Evolutionary conservation across 2,113 vertebrate species (phyloP).

Genomic region (Mola mola): DNA sequence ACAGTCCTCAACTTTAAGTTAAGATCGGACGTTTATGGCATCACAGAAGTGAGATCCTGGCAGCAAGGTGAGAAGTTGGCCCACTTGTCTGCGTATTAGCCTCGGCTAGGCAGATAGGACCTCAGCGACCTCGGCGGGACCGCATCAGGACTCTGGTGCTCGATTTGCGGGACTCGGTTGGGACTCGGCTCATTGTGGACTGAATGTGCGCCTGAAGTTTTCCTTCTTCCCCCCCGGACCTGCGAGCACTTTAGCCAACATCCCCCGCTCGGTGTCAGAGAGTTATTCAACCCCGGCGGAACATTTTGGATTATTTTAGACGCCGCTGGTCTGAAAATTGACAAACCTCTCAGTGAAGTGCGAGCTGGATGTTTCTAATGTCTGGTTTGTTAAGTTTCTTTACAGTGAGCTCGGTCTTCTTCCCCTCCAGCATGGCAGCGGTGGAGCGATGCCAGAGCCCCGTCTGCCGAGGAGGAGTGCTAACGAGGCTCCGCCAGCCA

Average conservation of each 20-base stretch:
- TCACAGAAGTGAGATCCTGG: too few relatives aligned
- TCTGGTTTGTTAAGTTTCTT: slow-evolving; percentile 63
- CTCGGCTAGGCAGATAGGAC: too few relatives aligned
- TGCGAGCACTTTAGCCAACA: slow-evolving; percentile 42
- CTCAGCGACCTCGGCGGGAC: too few relatives aligned
- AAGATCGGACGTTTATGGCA: too few relatives aligned
- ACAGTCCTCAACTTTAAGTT: too few relatives aligned
- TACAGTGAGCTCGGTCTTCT: slow-evolving; percentile 44
- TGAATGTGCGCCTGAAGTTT: slow-evolving; percentile 31
- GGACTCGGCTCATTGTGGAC: background rate
- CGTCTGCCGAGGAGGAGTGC: slow-evolving; percentile 50
- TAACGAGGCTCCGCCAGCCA: slow-evolving; percentile 60
- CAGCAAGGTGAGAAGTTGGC: too few relatives aligned
- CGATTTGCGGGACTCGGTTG: too few relatives aligned
- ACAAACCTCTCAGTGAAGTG: slow-evolving; percentile 29
- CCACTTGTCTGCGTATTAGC: too few relatives aligned
- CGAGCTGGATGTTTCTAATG: slow-evolving; percentile 54
- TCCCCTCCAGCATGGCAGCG: slow-evolving; percentile 58
- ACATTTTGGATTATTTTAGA: slow-evolving; percentile 29
- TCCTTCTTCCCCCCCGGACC: slow-evolving; percentile 25
- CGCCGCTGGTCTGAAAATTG: slow-evolving; percentile 32
- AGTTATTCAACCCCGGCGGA: slow-evolving; percentile 44
- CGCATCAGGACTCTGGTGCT: background rate
- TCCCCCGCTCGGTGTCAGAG: slow-evolving; percentile 55
- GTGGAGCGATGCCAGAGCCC: slow-evolving; percentile 58